Evolutionary conservation across 2,888 invertebrate species (phyloP).

Genomic region (Mesodorylaimus sp.): DNA sequence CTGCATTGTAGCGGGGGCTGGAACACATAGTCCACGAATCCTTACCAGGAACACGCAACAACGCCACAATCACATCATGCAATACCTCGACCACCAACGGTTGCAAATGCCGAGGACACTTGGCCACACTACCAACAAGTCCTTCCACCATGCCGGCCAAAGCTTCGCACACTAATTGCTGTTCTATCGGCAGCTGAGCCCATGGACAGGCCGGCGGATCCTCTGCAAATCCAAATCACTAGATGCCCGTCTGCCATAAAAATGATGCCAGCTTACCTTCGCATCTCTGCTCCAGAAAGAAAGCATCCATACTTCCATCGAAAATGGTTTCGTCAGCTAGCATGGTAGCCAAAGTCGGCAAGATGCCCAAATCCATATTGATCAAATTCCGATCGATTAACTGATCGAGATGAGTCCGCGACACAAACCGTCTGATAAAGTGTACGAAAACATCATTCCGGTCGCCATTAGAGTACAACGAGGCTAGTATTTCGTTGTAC

Average conservation of each 20-base stretch:
- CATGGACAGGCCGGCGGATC: slow-evolving; percentile 9
- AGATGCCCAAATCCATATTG: slow-evolving; percentile 6
- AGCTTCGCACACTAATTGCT: slow-evolving; percentile 56
- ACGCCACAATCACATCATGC: slow-evolving; percentile 59
- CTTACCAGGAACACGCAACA: slow-evolving; percentile 50
- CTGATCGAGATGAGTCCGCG: too few relatives aligned
- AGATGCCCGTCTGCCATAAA: too few relatives aligned
- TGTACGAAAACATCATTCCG: too few relatives aligned
- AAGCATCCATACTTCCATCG: too few relatives aligned
- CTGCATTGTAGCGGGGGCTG: not conserved
- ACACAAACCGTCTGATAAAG: too few relatives aligned
- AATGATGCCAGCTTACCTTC: too few relatives aligned
- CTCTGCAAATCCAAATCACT: too few relatives aligned
- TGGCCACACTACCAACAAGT: slow-evolving; percentile 40
- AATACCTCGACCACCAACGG: slow-evolving; percentile 68
- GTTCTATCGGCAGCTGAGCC: slow-evolving; percentile 39
- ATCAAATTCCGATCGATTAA: slow-evolving; percentile 10
- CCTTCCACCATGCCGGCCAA: slow-evolving; percentile 74
- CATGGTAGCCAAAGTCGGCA: slow-evolving; percentile 12
- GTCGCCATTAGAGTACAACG: too few relatives aligned
- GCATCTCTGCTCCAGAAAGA: too few relatives aligned
- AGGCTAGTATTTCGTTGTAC: slow-evolving; percentile 65
- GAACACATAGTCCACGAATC: not conserved
- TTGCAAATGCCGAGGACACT: slow-evolving; percentile 55
- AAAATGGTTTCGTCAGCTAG: too few relatives aligned